Conservation (phyloP, 2,888 invertebrate genomes). For the Punctoribates punctum region DNA sequence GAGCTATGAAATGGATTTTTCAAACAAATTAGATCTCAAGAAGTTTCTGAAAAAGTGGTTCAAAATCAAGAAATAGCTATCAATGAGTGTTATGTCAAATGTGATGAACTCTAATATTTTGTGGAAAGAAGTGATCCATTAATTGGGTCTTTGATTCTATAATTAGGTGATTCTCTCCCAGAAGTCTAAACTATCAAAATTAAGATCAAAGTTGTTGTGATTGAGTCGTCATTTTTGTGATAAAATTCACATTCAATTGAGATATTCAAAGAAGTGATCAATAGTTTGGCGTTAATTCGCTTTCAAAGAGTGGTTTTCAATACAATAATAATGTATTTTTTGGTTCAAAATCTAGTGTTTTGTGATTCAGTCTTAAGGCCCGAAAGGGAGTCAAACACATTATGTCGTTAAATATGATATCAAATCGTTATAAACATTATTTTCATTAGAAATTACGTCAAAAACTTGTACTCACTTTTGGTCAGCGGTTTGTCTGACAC, state of each 20-base stretch:
- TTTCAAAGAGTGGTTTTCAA: not conserved
- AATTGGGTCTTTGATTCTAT: not conserved
- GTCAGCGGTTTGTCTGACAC: not conserved
- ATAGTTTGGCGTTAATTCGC: not conserved
- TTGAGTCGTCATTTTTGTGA: constrained; percentile 21
- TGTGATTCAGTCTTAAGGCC: no score
- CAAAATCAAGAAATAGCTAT: not conserved
- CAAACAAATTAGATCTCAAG: not conserved
- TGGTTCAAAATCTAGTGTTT: no score
- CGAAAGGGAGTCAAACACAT: constrained; percentile 22
- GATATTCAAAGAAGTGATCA: not conserved
- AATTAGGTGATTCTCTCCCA: not conserved
- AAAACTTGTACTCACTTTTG: constrained; percentile 13
- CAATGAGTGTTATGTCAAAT: no score
- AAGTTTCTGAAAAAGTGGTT: not conserved
- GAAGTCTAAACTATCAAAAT: not conserved
- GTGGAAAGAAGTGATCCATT: not conserved
- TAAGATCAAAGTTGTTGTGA: not conserved
- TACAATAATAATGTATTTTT: constrained; percentile 32
- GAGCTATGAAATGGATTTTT: not conserved
- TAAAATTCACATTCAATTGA: not conserved
- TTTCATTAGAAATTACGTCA: constrained; percentile 24
- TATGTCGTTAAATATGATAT: constrained; percentile 9
- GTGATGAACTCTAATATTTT: no score
- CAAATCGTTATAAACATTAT: not conserved